Base-by-base conservation (phyloP, 2,797 vertebrate species). In the Rhadinocentrus ornatus region DNA sequence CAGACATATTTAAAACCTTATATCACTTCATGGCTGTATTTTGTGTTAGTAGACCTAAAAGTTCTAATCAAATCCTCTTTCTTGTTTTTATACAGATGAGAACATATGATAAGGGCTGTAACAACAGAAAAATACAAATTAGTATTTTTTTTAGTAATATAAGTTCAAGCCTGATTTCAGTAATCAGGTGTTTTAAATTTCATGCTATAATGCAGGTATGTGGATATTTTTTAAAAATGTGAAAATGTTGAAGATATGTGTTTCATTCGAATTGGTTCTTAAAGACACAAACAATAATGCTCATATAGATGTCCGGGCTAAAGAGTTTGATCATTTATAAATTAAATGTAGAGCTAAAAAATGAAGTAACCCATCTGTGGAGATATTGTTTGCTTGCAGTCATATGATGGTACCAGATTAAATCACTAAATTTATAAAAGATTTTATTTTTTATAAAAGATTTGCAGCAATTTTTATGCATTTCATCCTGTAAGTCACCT, bases 401-500 rank as follows among this genome's bases (percentile, higher is more conserved):
- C 24, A 0, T 66, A 32, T 54, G 4, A 34, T 24, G 20, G 11
- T 11, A 22, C 10, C 18, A 46, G 22, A 16, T 32, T 7, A 52
- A 58, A 63, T 24, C 26, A 12, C 24, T 8, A 26, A n/a, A n/a
- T n/a, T n/a, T n/a, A n/a, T n/a, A n/a, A n/a, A n/a, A n/a, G n/a
- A n/a, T n/a, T n/a, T n/a, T n/a, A n/a, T n/a, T n/a, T n/a, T n/a
- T n/a, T n/a, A 2, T 4, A 13, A 16, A 13, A 29, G 3, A 35
- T 22, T n/a, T 13, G 13, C 34, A 1, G 7, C 2, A 4, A 29
- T 35, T 26, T 59, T 64, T 56, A 50, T 50, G 41, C 63, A 48
- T 63, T n/a, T 46, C 8, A 3, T 62, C 32, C 58, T 56, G 15
- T 34, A 31, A 63, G 32, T 79, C 71, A 69, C 75, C 75, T 71